Base-by-base conservation (phyloP, 2,797 vertebrate species). In the Oreochromis mossambicus region DNA sequence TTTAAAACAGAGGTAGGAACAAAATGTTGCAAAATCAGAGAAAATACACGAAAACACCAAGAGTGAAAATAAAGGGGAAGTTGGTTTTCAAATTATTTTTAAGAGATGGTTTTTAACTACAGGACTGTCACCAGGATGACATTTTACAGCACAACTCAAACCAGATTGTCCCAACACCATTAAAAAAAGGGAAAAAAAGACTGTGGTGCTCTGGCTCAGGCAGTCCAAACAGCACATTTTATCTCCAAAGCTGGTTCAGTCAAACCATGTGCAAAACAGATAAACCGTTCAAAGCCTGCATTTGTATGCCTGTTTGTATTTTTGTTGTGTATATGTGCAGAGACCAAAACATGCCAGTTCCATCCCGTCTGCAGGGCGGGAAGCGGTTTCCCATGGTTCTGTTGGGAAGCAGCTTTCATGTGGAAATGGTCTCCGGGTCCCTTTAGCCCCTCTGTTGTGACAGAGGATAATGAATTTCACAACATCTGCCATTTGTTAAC, bases 401-500 rank as follows among this genome's bases (percentile, higher is more conserved):
- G 81, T 83, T 52, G 63, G 92, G 92, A 92, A 77, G 90, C 54
- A 2, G 83, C 93, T 95, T 95, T 95, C 90, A 94, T 95, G 95
- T 96, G 92, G 88, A 94, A 93, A 91, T 84, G 80, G 86, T 93
- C 90, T 93, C 88, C 56, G 83, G 90, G 91, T 94, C 92, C 91
- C 89, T 87, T 92, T 86, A 86, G 91, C 90, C 91, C 83, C 78
- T 88, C 89, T 94, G 94, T 94, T 95, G 92, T 93, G 94, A 95
- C 94, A 92, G 88, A 89, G 86, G 89, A 92, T 94, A 94, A 95
- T 94, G 92, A 91, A 96, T 94, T 96, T 95, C 92, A 92, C 87
- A 91, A 95, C 95, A 96, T 95, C 94, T 95, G 96, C 90, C 92
- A 93, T 95, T 95, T 94, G 93, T 95, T 96, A 95, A 91, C 81